Evolutionary conservation across 2,888 invertebrate genomes (phyloP).

Genomic region (Erebia epiphron): DNA sequence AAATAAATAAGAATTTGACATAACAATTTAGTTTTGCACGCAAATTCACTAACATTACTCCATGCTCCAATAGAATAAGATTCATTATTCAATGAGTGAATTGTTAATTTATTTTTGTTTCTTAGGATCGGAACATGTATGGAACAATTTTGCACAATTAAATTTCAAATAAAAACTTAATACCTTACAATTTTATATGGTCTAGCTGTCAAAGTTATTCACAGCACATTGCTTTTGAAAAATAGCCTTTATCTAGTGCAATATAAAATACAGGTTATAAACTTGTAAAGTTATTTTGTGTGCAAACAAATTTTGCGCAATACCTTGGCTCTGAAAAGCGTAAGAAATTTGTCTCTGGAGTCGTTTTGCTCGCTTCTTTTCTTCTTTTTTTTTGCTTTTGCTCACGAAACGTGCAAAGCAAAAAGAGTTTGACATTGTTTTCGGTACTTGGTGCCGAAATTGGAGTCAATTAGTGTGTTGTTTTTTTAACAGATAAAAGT

Average conservation of each 20-base stretch:
- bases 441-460: conserved; percentile 62
- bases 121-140: conserved; percentile 62
- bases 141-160: conserved; percentile 77
- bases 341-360: conserved; percentile 75
- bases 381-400: conserved; percentile 48
- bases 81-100: conserved; percentile 13
- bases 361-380: conserved; percentile 52
- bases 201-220: conserved; percentile 24
- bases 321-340: conserved; percentile 62
- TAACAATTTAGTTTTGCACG: conserved; percentile 23
- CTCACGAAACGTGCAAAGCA: conserved; percentile 62
- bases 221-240: conserved; percentile 21
- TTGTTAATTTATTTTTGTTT: conserved; percentile 45
- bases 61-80: conserved; percentile 26
- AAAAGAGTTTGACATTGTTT: conserved; percentile 76
- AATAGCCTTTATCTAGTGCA: conserved; percentile 13
- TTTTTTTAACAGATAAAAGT: conserved; percentile 6
- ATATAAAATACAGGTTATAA: conserved; percentile 22
- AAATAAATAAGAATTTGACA: conserved; percentile 48
- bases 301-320: conserved; percentile 40
- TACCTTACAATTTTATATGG: conserved; percentile 40
- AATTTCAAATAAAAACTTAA: conserved; percentile 68
- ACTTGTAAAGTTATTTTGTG: conserved; percentile 18
- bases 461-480: conserved; percentile 66
- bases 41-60: background rate